Base-by-base conservation (phyloP, 1,140 invertebrate genomes). In the Leptopilina boulardi region DNA sequence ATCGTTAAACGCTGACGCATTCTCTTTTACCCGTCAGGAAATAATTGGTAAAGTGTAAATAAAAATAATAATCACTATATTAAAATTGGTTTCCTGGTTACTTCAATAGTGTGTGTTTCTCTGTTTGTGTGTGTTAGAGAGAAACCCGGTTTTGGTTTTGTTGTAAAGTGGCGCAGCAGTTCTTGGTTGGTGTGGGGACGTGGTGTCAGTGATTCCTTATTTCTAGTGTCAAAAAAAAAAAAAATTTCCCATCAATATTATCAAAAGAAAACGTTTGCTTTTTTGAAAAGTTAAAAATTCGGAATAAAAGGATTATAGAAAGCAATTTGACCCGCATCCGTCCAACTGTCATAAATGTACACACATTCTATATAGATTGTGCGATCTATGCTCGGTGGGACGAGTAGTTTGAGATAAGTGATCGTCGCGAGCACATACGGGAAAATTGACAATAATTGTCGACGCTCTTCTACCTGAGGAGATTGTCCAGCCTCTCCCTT, bases 351-450 rank as follows among this genome's bases (percentile, higher is more conserved):
- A 84, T 83, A 82, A 54, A 74, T 83, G 83, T 83, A 83, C 77
- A 79, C 77, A 84, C 76, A 74, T 83, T 85, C 83, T 85, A 84
- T 83, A 74, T 83, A 80, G 77, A 84, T 83, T 83, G 73, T 77
- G 79, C 83, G 80, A 82, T 85, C 83, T 85, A 85, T 85, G 84
- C 78, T 83, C 83, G 75, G 79, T 82, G 81, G 75, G 81, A 79
- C 82, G 82, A 84, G 77, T 83, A 77, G 78, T 76, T 72, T 56
- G 76, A 78, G 79, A 79, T 80, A 78, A 84, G 82, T 84, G 83
- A 84, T 84, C 81, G 81, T 75, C 79, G 75, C 77, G 51, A 82
- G 77, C 80, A 75, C 59, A 51, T 41, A 59, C 74, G 56, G 77
- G 78, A 74, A 83, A 85, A 76, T 82, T 81, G 77, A 84, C 80